These are phyloP conservation scores for Etheostoma cragini DNA, from an alignment of 2,113 vertebrate genomes.

Conservation along the genomic window DNA sequence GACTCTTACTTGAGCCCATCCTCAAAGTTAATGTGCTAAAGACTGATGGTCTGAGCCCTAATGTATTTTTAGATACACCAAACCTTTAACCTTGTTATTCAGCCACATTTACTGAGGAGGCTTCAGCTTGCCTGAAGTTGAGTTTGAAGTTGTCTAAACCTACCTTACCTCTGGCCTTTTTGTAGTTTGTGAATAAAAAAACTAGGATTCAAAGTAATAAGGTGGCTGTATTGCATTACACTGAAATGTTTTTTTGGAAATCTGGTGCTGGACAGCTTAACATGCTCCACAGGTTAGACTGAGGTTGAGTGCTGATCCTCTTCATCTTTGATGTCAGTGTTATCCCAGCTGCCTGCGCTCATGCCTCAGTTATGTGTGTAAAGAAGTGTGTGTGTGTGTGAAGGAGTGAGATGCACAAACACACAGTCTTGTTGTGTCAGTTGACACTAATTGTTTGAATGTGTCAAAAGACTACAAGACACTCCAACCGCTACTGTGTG, in stretches of 20 bases:
- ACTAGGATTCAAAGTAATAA: background rate
- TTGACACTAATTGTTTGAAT: conserved; percentile 70
- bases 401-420: conserved; percentile 4
- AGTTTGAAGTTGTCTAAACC: background rate
- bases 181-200: background rate
- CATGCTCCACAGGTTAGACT: conserved; percentile 56
- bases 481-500: conserved; percentile 40
- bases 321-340: conserved; percentile 74
- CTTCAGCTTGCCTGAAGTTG: background rate
- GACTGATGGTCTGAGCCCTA: background rate
- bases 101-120: background rate
- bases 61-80: conserved; percentile 41
- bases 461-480: conserved; percentile 47
- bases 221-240: background rate
- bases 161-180: background rate
- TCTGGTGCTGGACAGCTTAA: conserved; percentile 21
- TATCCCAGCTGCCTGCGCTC: conserved; percentile 78
- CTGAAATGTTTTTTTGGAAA: background rate
- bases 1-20: background rate
- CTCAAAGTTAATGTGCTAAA: conserved; percentile 8
- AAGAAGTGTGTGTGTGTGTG: conserved; percentile 44
- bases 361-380: conserved; percentile 61
- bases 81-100: background rate
- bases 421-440: conserved; percentile 72
- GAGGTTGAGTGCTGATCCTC: conserved; percentile 44